Evolutionary conservation across 2,888 invertebrate genomes (phyloP).

Genomic region (Harpalus rubripes): DNA sequence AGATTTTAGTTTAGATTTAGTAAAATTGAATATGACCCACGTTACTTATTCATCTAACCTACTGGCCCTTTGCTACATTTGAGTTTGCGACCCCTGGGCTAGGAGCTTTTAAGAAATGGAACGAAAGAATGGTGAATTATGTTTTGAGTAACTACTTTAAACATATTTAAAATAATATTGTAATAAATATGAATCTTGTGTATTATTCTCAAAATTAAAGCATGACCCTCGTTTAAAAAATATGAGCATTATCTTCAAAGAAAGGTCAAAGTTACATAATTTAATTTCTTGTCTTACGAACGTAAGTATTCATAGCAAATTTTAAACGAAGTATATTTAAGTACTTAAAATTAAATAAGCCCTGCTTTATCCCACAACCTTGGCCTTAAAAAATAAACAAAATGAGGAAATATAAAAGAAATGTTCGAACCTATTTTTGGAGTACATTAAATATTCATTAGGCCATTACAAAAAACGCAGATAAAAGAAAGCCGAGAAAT

Average conservation of each 20-base stretch:
- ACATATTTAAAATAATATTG: too few relatives aligned
- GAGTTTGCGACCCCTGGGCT: too few relatives aligned
- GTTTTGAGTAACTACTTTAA: too few relatives aligned
- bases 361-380: constrained; percentile 27
- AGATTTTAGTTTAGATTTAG: too few relatives aligned
- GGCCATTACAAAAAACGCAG: constrained; percentile 24
- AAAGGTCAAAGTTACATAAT: constrained; percentile 11
- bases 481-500: constrained; percentile 29
- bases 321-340: constrained; percentile 9
- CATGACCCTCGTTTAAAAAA: background rate
- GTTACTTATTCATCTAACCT: too few relatives aligned
- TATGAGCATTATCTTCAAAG: background rate
- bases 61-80: too few relatives aligned
- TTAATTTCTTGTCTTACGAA: background rate
- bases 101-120: too few relatives aligned
- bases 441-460: constrained; percentile 48
- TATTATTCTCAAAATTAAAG: too few relatives aligned
- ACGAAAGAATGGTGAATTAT: too few relatives aligned
- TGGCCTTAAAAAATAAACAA: constrained; percentile 46
- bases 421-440: constrained; percentile 32
- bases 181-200: too few relatives aligned
- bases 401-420: constrained; percentile 31
- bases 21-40: too few relatives aligned
- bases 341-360: constrained; percentile 30
- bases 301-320: background rate